Base-by-base conservation (phyloP, 2,797 vertebrate genomes). In the Megalops cyprinoides region DNA sequence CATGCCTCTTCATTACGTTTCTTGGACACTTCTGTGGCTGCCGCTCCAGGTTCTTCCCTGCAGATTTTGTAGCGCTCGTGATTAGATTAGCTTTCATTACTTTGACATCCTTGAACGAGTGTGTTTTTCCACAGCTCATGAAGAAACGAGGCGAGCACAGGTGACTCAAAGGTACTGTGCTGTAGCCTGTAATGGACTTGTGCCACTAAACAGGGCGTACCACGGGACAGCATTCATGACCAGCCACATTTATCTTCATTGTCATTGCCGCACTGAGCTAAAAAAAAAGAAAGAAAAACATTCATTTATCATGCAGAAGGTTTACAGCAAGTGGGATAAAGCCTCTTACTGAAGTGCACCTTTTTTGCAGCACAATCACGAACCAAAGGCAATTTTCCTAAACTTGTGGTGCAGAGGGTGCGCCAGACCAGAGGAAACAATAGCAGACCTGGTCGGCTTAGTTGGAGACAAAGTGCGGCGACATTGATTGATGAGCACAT, bases 401-500 rank as follows among this genome's bases (percentile, higher is more conserved):
- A 37, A 37, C 20, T n/a, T n/a, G n/a, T n/a, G 18, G 49, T 51
- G 14, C 4, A 23, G n/a, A n/a, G n/a, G n/a, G n/a, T n/a, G n/a
- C n/a, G n/a, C n/a, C n/a, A n/a, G n/a, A n/a, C n/a, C n/a, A n/a
- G n/a, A n/a, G n/a, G n/a, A n/a, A n/a, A n/a, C n/a, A n/a, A n/a
- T n/a, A n/a, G n/a, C n/a, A n/a, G n/a, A n/a, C n/a, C n/a, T n/a
- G n/a, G n/a, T n/a, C n/a, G n/a, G n/a, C n/a, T n/a, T 49, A 53
- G 44, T n/a, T 75, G 31, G 9, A 15, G 79, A 87, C 81, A 86
- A 81, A 85, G 44, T 76, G 20, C 46, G 28, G 77, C 75, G 84
- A 81, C 79, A 78, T 39, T 85, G 86, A 87, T 67, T 78, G 73
- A 84, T 87, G 76, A 56, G 75, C 76, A 82, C 77, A 56, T 69